Evolutionary conservation across 2,888 invertebrate species (phyloP).

Genomic region (Empis stercorea): DNA sequence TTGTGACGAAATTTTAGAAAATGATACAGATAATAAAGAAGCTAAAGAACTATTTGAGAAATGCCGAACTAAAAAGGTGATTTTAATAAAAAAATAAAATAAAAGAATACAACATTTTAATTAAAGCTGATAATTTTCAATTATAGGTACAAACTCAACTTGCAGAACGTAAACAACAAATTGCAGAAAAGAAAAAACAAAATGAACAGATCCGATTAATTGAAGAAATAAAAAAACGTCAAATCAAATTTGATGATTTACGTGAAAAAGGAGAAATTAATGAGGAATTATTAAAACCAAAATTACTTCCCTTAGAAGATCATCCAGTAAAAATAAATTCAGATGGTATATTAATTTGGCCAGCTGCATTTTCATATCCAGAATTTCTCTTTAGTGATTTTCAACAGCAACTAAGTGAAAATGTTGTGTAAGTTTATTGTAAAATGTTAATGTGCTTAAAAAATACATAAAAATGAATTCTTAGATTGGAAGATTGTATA

Average conservation of each 20-base stretch:
- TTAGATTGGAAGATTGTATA: conserved; percentile 47
- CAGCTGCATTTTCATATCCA: conserved; percentile 78
- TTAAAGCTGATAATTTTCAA: background rate
- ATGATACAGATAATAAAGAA: conserved; percentile 43
- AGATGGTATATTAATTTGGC: conserved; percentile 59
- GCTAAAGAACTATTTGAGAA: conserved; percentile 42
- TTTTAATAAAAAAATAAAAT: conserved; percentile 8
- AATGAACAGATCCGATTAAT: conserved; percentile 37
- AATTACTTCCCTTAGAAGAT: conserved; percentile 50
- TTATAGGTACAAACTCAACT: conserved; percentile 19
- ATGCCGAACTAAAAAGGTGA: conserved; percentile 36
- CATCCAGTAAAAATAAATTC: conserved; percentile 49
- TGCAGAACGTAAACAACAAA: conserved; percentile 41
- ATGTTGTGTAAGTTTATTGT: conserved; percentile 41
- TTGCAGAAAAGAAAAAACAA: conserved; percentile 40
- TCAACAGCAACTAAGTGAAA: conserved; percentile 67
- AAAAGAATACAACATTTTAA: background rate
- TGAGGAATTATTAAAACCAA: conserved; percentile 47
- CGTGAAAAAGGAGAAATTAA: conserved; percentile 31
- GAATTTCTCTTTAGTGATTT: conserved; percentile 81
- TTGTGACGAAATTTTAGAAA: conserved; percentile 53
- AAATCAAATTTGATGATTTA: conserved; percentile 43
- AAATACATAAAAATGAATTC: background rate
- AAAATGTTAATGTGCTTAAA: background rate
- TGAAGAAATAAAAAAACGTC: conserved; percentile 36